Base-by-base conservation (phyloP, 2,888 invertebrate species). In the Dexiosoma caninum region DNA sequence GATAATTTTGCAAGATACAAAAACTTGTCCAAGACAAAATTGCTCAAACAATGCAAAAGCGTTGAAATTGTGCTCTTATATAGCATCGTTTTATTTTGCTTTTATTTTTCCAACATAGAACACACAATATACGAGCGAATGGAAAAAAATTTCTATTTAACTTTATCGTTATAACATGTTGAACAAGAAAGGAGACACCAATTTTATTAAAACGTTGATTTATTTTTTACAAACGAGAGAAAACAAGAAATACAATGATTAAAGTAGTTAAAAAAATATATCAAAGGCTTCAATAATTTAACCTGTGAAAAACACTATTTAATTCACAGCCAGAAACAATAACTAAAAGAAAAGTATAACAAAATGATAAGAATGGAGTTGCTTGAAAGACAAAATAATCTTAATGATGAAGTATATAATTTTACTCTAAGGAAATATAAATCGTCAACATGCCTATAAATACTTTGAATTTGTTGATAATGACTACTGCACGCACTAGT, bases 81-180 rank as follows among this genome's bases (percentile, higher is more conserved):
- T 64, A 57, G 30, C 44, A n/a, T 7, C 46, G 44, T 46, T 42
- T 77, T 80, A 82, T 80, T 82, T 78, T 74, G 40, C 60, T 70
- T 59, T 70, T 37, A 67, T 60, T 77, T 46, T 51, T 77, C 70
- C 77, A 62, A 78, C 60, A 49, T 66, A 78, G 59, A 77, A 70
- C 74, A 80, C 71, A 60, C 16, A 51, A 59, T 12, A n/a, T 12
- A 51, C 59, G 21, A 53, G 27, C 23, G 42, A 32, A 49, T 42
- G 42, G 51, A 16, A 35, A 70, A 23, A 4, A 21, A 51, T 69
- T 72, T 10, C 19, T 42, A 35, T 44, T 35, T 21, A 62, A 60
- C 16, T 23, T 40, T 32, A 21, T 32, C 35, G n/a, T 40, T 46
- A 14, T 35, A 40, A 7, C 14, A 16, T 30, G 2, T 35, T 23